Percentiles rank a stretch among this genome's conserved stretches.
These are phyloP conservation scores for Halocaridina rubra DNA, from an alignment of 2,888 invertebrate genomes.

Conservation along the genomic window DNA sequence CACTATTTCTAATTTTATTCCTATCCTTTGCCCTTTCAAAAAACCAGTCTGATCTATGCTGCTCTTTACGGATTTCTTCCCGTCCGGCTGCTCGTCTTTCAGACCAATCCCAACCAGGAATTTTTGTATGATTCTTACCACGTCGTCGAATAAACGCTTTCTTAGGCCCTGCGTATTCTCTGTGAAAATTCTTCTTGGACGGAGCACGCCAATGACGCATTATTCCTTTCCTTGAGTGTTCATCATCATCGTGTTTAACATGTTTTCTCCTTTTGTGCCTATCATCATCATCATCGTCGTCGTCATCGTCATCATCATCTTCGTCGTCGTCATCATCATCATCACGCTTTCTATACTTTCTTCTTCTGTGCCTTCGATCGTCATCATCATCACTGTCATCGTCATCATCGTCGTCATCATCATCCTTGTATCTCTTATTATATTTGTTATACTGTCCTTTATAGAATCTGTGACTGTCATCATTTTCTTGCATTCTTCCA, in stretches of 20 bases:
- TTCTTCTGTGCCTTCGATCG: background rate
- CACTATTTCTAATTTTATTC: conserved; percentile 14
- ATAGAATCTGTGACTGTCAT: conserved; percentile 39
- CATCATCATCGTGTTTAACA: conserved; percentile 31
- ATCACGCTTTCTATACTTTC: conserved; percentile 7
- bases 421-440: conserved; percentile 35
- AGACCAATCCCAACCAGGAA: conserved; percentile 10
- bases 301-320: conserved; percentile 24
- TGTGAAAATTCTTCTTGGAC: conserved; percentile 40
- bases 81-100: conserved; percentile 27
- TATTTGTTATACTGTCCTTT: conserved; percentile 60
- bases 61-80: conserved; percentile 15
- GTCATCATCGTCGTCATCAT: conserved; percentile 49
- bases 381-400: conserved; percentile 25
- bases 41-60: conserved; percentile 45
- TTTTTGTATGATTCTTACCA: conserved; percentile 55
- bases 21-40: conserved; percentile 49
- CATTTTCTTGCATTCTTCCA: background rate
- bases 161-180: conserved; percentile 44
- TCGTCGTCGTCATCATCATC: conserved; percentile 52
- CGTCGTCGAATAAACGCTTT: conserved; percentile 57
- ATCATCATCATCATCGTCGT: conserved; percentile 22
- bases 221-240: conserved; percentile 40
- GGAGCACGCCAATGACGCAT: conserved; percentile 58
- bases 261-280: background rate